Evolutionary conservation across 2,888 invertebrate genomes (phyloP), one percentile per base, ranked within the genome.

Genomic region (Pollenia labialis): DNA sequence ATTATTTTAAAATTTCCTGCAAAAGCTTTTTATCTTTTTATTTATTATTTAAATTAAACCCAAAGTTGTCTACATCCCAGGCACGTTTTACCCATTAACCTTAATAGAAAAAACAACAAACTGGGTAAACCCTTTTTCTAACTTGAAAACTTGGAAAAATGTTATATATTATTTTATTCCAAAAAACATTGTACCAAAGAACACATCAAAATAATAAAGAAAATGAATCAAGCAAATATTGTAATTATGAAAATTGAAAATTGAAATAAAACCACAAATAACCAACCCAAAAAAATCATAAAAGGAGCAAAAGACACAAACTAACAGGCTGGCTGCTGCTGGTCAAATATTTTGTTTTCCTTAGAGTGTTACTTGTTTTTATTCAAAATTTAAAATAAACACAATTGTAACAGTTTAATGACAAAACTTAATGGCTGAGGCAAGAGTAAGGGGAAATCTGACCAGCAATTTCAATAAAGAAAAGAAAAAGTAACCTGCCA

Each of bases 201-300:
- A 32, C n/a, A 54, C 46, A 56, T 23, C 42, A 68, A 18, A 52
- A 52, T 62, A 44, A 9, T 56, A 12, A 48, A 56, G 7, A 40
- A 42, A 60, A 80, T 4, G 10, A 32, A 14, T 9, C 48, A 52
- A 32, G 44, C 66, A 72, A 75, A 85, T 62, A 74, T 75, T 81
- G 50, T 74, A 75, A 82, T 82, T 82, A 79, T 74, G 74, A 64
- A 85, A 75, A 79, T 85, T 82, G 74, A 66, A 82, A 82, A 85
- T 46, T 46, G 56, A 52, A 56, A 84, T 40, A 58, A 77, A 80
- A 82, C 77, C 64, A 72, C 71, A 85, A 83, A 81, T 60, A 83
- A 81, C 60, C 60, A 77, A 40, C 32, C 32, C 64, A 81, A 44
- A 32, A 62, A 54, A 84, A 75, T 50, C 85, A 71, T 48, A 23